Conservation (phyloP, 2,113 vertebrate species). For the Indicator maculatus region DNA sequence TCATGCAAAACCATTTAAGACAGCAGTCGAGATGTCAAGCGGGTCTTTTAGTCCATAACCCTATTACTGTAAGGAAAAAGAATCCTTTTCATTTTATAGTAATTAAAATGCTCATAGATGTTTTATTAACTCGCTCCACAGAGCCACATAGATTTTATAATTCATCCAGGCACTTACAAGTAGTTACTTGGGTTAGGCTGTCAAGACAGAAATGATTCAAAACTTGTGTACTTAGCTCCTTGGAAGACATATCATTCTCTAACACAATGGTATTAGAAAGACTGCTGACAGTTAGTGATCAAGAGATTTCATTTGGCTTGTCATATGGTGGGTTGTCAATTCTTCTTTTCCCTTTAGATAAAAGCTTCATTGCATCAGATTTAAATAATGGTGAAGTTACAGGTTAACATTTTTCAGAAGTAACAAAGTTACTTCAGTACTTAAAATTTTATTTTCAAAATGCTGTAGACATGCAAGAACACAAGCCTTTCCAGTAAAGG, state of each 20-base stretch:
- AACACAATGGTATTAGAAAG: conserved; percentile 70
- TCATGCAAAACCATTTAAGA: not conserved
- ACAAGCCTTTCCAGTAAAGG: not conserved
- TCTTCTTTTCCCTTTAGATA: conserved; percentile 63
- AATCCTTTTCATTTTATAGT: not conserved
- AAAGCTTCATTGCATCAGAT: conserved; percentile 66
- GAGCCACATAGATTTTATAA: conserved; percentile 55
- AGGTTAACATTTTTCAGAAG: conserved; percentile 62
- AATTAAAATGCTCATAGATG: conserved; percentile 58
- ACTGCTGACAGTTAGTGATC: conserved; percentile 69
- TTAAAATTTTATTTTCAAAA: conserved; percentile 62
- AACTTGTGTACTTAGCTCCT: conserved; percentile 54
- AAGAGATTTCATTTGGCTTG: conserved; percentile 73
- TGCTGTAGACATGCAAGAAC: not conserved
- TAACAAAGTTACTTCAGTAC: conserved; percentile 41
- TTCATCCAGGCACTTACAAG: conserved; percentile 61
- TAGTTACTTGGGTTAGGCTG: conserved; percentile 64
- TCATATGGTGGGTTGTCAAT: conserved; percentile 70
- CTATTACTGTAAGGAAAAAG: not conserved
- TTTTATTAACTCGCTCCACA: conserved; percentile 54
- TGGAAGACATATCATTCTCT: conserved; percentile 68
- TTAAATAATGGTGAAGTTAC: conserved; percentile 67
- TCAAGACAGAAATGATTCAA: conserved; percentile 66
- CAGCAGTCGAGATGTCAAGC: not conserved
- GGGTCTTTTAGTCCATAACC: not conserved